These are phyloP conservation scores for Aquatica leii DNA, from an alignment of 2,888 invertebrate species.

Conservation along the genomic window DNA sequence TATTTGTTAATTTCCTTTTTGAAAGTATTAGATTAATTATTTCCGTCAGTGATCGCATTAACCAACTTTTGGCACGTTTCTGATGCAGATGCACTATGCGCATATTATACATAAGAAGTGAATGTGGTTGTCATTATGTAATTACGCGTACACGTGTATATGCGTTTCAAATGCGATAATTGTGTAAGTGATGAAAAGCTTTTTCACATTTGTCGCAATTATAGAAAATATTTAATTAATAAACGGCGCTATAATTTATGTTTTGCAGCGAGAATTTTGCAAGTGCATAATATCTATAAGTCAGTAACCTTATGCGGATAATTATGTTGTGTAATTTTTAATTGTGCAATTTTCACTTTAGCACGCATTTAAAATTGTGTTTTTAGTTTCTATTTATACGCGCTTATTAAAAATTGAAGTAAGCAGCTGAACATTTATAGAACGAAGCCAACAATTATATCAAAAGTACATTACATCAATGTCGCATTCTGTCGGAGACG, in stretches of 20 bases:
- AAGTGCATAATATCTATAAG: too few species aligned
- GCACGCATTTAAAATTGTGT: too few species aligned
- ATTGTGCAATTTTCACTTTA: too few species aligned
- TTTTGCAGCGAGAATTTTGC: too few species aligned
- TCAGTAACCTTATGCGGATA: too few species aligned
- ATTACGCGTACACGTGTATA: not conserved
- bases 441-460: slow-evolving; percentile 40
- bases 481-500: slow-evolving; percentile 45
- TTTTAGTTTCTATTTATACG: too few species aligned
- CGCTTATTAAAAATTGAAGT: slow-evolving; percentile 10
- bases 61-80: not conserved
- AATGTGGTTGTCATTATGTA: not conserved
- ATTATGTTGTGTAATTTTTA: too few species aligned
- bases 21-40: not conserved
- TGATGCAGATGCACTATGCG: too few species aligned
- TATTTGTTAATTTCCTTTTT: not conserved
- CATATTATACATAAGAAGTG: too few species aligned
- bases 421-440: slow-evolving; percentile 10
- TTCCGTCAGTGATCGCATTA: too few species aligned
- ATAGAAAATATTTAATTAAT: not conserved
- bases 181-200: too few species aligned
- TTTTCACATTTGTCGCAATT: not conserved
- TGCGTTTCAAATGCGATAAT: too few species aligned
- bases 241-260: not conserved
- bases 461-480: slow-evolving; percentile 48